phyloP scores from a whole-genome alignment of 2,888 invertebrate genomes.

The Hydriomena furcata region DNA sequence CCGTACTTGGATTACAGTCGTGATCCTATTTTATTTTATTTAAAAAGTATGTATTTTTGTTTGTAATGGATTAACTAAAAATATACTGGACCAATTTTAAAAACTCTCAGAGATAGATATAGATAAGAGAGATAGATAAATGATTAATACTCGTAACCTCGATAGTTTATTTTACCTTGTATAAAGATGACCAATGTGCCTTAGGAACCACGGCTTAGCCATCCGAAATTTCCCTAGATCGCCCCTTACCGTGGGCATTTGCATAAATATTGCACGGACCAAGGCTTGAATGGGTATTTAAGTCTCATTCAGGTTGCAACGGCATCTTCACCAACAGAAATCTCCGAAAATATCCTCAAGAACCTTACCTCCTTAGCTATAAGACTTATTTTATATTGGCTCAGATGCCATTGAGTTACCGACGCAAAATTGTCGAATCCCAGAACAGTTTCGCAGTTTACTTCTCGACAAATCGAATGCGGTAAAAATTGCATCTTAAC shows the following conservation, averaged over 20 bases:
- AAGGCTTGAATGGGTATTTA: constrained; percentile 63
- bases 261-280: constrained; percentile 61
- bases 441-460: constrained; percentile 17
- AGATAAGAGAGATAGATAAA: too few relatives aligned
- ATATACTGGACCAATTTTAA: too few relatives aligned
- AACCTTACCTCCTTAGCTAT: neutral
- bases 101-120: too few relatives aligned
- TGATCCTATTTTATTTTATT: too few relatives aligned
- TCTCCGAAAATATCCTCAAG: constrained; percentile 21
- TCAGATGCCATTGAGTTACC: constrained; percentile 6
- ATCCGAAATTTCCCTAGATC: constrained; percentile 41
- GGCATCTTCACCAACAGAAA: constrained; percentile 33
- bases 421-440: constrained; percentile 26
- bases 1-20: too few relatives aligned
- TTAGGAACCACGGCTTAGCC: constrained; percentile 14
- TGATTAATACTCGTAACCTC: too few relatives aligned
- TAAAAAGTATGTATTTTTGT: too few relatives aligned
- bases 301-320: constrained; percentile 57
- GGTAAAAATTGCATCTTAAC: constrained; percentile 17
- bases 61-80: too few relatives aligned
- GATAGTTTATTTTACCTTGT: too few relatives aligned
- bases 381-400: constrained; percentile 26
- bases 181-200: too few relatives aligned
- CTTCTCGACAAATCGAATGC: constrained; percentile 3
- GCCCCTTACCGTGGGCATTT: constrained; percentile 48